Base-by-base conservation (phyloP, 2,888 invertebrate species). In the Callyntrura sp. region DNA sequence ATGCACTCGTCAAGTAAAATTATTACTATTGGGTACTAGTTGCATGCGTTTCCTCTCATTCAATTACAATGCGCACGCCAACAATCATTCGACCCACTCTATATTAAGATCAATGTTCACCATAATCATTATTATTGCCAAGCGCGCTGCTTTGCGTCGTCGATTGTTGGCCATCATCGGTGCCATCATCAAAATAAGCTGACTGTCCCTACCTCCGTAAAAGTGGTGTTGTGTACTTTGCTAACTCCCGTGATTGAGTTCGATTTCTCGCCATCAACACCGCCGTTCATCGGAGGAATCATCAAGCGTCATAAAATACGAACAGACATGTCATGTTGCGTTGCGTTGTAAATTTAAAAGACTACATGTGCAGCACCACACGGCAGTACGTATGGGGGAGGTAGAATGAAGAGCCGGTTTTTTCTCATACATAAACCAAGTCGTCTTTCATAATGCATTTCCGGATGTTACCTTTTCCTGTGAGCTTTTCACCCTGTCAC, bases 381-480 rank as follows among this genome's bases (percentile, higher is more conserved):
- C 9, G n/a, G 43, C 14, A n/a, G n/a, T n/a, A 43, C 35, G 20
- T n/a, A n/a, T n/a, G 14, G 35, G 20, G 9, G 28, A n/a, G 43
- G 1, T 25, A 8, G 12, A 25, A 11, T 12, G 23, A 17, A 20
- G 25, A 88, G 88, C 88, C 88, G 88, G 88, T 88, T 90, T 88
- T 83, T 81, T 23, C 11, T n/a, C n/a, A n/a, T n/a, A n/a, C 60
- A 73, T 17, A 57, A 35, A 11, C 48, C 55, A 45, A 57, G 25
- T 23, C 25, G 6, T 12, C 43, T 17, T 45, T 0, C 43, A 28
- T 88, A 65, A 81, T 90, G 85, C 89, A 90, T 73, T 90, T 90
- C 89, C 89, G 89, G 89, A 85, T 57, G 85, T 85, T n/a, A 45
- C 57, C 81, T 60, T 62, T 81, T 81, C 81, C 81, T 81, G 81